These are phyloP conservation scores for Sebastes ruberrimus DNA, from an alignment of 2,797 vertebrate species.

Conservation along the genomic window DNA sequence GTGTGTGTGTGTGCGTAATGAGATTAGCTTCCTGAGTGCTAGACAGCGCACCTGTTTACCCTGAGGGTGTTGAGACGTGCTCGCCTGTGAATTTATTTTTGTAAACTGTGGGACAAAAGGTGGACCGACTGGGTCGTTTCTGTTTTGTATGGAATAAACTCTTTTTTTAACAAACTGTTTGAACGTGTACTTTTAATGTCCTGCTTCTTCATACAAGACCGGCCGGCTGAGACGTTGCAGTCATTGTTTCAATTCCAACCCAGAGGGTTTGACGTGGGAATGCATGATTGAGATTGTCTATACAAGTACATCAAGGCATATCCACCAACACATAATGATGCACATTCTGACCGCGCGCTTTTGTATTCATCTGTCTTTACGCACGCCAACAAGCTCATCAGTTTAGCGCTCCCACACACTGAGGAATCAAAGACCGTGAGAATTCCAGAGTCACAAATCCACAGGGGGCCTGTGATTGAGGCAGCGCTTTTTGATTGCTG, in stretches of 20 bases:
- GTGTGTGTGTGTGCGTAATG: slow-evolving; percentile 1
- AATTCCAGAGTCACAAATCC: not conserved
- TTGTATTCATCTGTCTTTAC: slow-evolving; percentile 9
- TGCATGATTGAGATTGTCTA: not conserved
- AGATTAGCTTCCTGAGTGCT: slow-evolving; percentile 52
- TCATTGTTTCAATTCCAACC: not conserved
- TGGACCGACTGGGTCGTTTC: slow-evolving; percentile 6
- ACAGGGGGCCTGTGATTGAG: not conserved
- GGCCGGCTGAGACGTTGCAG: not conserved
- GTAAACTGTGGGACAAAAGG: slow-evolving; percentile 49
- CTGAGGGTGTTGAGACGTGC: slow-evolving; percentile 36
- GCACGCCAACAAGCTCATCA: not conserved
- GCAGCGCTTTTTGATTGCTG: not conserved
- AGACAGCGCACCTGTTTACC: slow-evolving; percentile 57
- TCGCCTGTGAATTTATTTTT: slow-evolving; percentile 69
- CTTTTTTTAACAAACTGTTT: slow-evolving; percentile 8
- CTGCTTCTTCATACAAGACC: not conserved
- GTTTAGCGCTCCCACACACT: not conserved
- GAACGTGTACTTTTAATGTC: not conserved
- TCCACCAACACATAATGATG: slow-evolving; percentile 23
- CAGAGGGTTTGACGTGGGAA: not conserved
- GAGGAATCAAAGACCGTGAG: not conserved
- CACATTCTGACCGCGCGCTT: slow-evolving; percentile 1
- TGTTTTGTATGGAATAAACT: slow-evolving; percentile 63
- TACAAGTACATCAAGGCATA: slow-evolving; percentile 24